Evolutionary conservation across 2,888 invertebrate species (phyloP).

Genomic region (Xestia ashworthii): DNA sequence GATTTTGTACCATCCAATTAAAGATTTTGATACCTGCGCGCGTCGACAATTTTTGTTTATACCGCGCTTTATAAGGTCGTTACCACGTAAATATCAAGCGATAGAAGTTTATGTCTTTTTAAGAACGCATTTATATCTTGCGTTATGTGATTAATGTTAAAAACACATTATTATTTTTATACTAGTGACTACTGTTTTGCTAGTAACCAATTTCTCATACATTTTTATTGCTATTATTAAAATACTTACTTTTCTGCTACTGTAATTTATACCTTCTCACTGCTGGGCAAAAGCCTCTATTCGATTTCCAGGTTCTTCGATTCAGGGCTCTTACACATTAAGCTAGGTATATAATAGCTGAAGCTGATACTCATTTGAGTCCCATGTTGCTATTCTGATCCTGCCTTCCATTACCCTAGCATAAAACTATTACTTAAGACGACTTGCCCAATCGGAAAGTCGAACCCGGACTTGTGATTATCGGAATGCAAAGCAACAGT

Average conservation of each 20-base stretch:
- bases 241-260: neutral
- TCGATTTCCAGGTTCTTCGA: neutral
- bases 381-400: neutral
- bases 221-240: constrained; percentile 15
- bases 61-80: constrained; percentile 53
- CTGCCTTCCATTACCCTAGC: neutral
- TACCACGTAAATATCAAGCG: constrained; percentile 42
- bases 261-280: neutral
- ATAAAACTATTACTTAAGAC: neutral
- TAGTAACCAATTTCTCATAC: constrained; percentile 18
- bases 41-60: constrained; percentile 67
- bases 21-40: constrained; percentile 57
- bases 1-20: constrained; percentile 69
- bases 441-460: neutral
- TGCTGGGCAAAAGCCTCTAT: neutral
- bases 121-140: constrained; percentile 29
- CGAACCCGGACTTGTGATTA: neutral
- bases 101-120: constrained; percentile 48
- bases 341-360: neutral
- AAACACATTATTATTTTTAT: neutral
- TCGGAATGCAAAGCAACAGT: neutral
- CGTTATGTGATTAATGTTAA: constrained; percentile 17
- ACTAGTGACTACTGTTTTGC: constrained; percentile 50
- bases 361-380: neutral
- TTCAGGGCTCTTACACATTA: neutral